Conservation (phyloP, 2,888 invertebrate species). For the Formica aserva region DNA sequence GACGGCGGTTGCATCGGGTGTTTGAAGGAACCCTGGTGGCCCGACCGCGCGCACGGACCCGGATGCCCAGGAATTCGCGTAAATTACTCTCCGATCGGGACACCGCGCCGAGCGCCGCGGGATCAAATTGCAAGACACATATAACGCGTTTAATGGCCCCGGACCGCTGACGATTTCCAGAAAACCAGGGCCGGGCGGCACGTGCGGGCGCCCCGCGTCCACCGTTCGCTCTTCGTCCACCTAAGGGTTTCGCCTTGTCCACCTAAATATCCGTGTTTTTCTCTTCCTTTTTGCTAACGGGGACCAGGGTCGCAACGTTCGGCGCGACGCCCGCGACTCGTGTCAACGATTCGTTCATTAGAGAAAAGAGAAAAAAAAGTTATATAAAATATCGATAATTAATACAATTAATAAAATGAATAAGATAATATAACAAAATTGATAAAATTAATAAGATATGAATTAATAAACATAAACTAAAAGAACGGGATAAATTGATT, state of each 20-base stretch:
- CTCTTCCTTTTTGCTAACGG: not conserved
- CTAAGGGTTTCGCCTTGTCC: slow-evolving; percentile 44
- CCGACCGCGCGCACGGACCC: slow-evolving; percentile 76
- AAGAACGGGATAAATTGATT: no score
- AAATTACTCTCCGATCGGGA: slow-evolving; percentile 79
- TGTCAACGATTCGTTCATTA: not conserved
- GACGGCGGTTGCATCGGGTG: slow-evolving; percentile 63
- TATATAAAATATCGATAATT: not conserved
- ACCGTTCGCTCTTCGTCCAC: slow-evolving; percentile 1
- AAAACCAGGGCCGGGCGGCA: slow-evolving; percentile 80
- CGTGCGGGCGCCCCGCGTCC: slow-evolving; percentile 48
- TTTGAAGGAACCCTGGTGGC: slow-evolving; percentile 63
- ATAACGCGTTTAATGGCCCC: slow-evolving; percentile 83
- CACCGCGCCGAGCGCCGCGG: slow-evolving; percentile 77
- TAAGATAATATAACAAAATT: no score
- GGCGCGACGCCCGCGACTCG: slow-evolving; percentile 1
- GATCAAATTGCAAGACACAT: slow-evolving; percentile 84
- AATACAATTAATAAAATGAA: not conserved
- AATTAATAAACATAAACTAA: no score
- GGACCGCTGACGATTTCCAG: slow-evolving; percentile 83
- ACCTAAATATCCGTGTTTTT: not conserved
- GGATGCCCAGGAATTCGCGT: slow-evolving; percentile 80
- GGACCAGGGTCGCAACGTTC: not conserved
- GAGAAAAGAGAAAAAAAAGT: not conserved
- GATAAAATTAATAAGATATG: no score